Evolutionary conservation across 64 coral and sea anemone genomes (phyloP).

Genomic region (Montipora foliosa): DNA sequence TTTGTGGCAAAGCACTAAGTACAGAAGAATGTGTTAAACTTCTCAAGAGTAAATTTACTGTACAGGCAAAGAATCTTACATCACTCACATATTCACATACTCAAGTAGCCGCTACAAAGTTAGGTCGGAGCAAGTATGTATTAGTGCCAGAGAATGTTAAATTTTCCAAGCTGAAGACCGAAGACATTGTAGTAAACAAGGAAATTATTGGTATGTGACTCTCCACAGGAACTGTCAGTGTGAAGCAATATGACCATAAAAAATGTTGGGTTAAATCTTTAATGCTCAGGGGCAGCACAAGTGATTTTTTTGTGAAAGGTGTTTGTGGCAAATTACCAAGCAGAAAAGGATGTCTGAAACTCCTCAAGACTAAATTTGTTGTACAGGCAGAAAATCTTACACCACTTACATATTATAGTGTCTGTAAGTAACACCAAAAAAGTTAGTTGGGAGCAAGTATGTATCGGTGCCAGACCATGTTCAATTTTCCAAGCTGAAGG

Average conservation of each 20-base stretch:
- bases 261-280: background rate
- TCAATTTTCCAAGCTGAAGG: background rate
- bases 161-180: background rate
- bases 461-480: background rate
- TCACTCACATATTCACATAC: background rate
- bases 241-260: background rate
- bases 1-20: background rate
- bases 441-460: background rate
- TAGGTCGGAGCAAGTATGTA: constrained; percentile 1
- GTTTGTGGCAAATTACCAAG: constrained; percentile 1
- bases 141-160: background rate
- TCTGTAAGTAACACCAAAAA: constrained; percentile 2
- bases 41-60: constrained; percentile 3
- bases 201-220: constrained; percentile 7
- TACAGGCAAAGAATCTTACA: background rate
- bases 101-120: background rate
- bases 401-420: constrained; percentile 5
- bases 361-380: constrained; percentile 4
- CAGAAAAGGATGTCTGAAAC: constrained; percentile 1
- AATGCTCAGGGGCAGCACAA: background rate
- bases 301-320: background rate
- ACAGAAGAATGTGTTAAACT: background rate
- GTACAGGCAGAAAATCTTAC: background rate
- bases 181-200: background rate
- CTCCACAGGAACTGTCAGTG: constrained; percentile 1